Evolutionary conservation across 2,797 vertebrate species (phyloP), one percentile per base, ranked within the genome.

Genomic region (Bothrops alternatus): DNA sequence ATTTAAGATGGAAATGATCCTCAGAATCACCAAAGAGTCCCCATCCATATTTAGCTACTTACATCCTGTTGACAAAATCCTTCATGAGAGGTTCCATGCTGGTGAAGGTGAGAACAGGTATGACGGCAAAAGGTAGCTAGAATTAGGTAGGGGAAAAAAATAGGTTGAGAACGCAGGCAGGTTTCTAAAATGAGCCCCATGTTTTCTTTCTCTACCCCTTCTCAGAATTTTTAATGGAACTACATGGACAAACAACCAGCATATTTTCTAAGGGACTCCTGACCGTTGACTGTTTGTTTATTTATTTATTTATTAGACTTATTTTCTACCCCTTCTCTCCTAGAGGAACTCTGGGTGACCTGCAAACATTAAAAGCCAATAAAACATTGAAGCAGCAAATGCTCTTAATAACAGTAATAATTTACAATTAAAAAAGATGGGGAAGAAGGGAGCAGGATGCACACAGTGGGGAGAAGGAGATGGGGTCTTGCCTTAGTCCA

Each of bases 41-140:
- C 47, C 11, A 20, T 61, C 61, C 2, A 28, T 3, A 4, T 42
- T 32, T 65, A 11, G 13, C 78, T 55, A 98, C 98, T 97, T 95
- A 98, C 98, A 93, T 78, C 91, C 98, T 92, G 0, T 97, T 98
- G 96, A 97, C 94, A 88, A 98, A 98, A 69, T 98, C 98, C 50
- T 96, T 96, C 98, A 98, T 98, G 93, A 98, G 94, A 0, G 97
- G 88, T 0, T 94, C 97, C 96, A 98, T 96, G 95, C 98, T 98
- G 96, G 98, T 98, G 96, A 98, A 98, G 0, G 98, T 98, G 88
- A 98, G 97, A 88, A 98, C 95, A 0, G 98, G 98, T 92, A 98
- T 95, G 78, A 98, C 93, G 0, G 98, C 98, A 0, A 98, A 98
- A 6, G 98, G 98, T 60, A 98, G 97, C 98, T 98, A 96, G 20